phyloP scores from a whole-genome alignment of 2,113 vertebrate genomes.

The Ailurus styani region DNA sequence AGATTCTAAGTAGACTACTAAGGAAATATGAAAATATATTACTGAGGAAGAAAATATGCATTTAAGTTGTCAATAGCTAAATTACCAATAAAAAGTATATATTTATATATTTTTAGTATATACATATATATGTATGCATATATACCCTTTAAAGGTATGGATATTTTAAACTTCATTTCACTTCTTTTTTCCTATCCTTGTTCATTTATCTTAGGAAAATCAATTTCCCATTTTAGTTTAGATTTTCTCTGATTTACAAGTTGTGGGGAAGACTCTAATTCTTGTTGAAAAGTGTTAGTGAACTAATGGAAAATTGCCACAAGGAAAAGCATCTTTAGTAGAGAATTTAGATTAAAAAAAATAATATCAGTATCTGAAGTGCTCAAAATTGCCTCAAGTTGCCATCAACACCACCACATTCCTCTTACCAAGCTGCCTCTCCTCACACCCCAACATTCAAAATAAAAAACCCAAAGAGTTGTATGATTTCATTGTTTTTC shows the following conservation, averaged over 20 bases:
- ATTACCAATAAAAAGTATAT: background rate
- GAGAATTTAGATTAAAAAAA: background rate
- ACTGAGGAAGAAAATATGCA: background rate
- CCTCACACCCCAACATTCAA: background rate
- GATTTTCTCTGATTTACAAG: background rate
- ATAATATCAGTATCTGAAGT: background rate
- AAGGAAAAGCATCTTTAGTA: background rate
- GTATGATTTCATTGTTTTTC: background rate
- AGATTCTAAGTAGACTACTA: background rate
- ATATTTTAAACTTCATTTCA: background rate
- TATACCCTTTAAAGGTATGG: background rate
- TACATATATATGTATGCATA: background rate
- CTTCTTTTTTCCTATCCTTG: background rate
- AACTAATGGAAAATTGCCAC: background rate
- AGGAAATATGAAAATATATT: constrained; percentile 1
- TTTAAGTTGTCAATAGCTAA: background rate
- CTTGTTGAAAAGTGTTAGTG: background rate
- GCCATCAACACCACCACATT: background rate
- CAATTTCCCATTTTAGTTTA: background rate
- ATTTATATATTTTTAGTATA: background rate
- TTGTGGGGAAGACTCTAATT: background rate
- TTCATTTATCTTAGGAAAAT: background rate
- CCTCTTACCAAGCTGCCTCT: background rate
- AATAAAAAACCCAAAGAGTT: background rate
- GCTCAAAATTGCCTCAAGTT: background rate